Base-by-base conservation (phyloP, 2,797 vertebrate genomes). In the Pachyuromys duprasi region DNA sequence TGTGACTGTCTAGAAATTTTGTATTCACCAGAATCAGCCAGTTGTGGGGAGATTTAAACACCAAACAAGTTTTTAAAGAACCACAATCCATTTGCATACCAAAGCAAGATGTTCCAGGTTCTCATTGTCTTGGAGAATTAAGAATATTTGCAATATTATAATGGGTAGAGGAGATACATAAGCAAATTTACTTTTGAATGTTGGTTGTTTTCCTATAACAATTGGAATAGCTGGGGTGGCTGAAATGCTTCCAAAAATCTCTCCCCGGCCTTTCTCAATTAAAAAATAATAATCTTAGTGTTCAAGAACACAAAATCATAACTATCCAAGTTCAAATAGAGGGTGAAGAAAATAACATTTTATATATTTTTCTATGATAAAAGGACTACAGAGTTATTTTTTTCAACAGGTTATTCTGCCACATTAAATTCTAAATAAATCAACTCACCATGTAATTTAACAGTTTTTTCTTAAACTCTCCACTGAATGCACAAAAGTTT, bases 391-490 rank as follows among this genome's bases (percentile, higher is more conserved):
- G 31, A 62, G 3, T 92, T 92, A 91, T 84, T 94, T 95, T 95
- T 91, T 74, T 95, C 76, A 96, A 53, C 70, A 81, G 13, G 24
- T 90, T 88, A 82, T 95, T 95, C 83, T 86, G 45, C 78, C 88
- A 88, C 33, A 60, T 82, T 97, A 94, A 94, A 57, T 88, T 92
- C 53, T 92, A 86, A 93, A 53, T 84, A 93, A 95, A 90, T 96
- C 81, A 88, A 31, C 28, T 65, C 86, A 55, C 8, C 72, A 69
- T 14, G 15, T 69, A 42, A 65, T 49, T 4, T 72, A 69, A 91
- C 62, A 55, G 62, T 42, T 89, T 94, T 91, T 95, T 11, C 69
- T 91, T 96, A 87, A 94, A 69, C 20, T 69, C 65, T 94, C 36
- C 33, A 82, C 4, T 82, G 69, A 84, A 70, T 53, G 17, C 22